Evolutionary conservation across 2,797 vertebrate species (phyloP).

Genomic region (Pipistrellus nathusii): DNA sequence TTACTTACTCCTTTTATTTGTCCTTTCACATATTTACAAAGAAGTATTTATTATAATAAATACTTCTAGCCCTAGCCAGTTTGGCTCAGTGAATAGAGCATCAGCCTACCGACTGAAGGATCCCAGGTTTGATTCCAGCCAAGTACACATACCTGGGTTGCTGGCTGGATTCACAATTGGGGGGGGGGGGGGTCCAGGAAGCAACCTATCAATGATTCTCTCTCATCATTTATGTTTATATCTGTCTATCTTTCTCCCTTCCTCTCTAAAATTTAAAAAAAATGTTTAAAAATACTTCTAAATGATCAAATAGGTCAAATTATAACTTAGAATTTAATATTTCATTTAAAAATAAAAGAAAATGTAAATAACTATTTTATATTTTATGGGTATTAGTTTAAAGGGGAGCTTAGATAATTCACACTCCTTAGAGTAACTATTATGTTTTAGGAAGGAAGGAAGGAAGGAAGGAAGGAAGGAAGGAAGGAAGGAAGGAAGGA

Average conservation of each 20-base stretch:
- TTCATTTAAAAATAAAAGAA: conserved; percentile 2
- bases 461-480: background rate
- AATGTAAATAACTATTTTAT: background rate
- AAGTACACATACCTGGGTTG: too few species aligned
- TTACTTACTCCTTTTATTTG: background rate
- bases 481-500: too few species aligned
- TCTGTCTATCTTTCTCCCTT: too few species aligned
- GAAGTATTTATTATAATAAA: too few species aligned
- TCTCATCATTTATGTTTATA: too few species aligned
- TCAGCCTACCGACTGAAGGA: too few species aligned
- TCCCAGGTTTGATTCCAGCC: too few species aligned
- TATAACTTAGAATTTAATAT: background rate
- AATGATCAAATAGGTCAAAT: background rate
- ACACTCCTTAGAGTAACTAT: background rate
- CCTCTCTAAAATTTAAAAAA: too few species aligned
- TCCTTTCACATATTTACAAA: background rate
- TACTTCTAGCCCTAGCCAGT: background rate
- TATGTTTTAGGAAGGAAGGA: background rate
- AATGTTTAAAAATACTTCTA: background rate
- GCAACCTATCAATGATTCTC: too few species aligned
- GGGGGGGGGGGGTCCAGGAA: too few species aligned
- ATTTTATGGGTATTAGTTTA: background rate
- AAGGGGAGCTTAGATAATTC: background rate
- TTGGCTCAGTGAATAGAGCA: too few species aligned
- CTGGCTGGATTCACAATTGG: too few species aligned